phyloP scores from a whole-genome alignment of 2,113 vertebrate genomes.

The Ictalurus furcatus region DNA sequence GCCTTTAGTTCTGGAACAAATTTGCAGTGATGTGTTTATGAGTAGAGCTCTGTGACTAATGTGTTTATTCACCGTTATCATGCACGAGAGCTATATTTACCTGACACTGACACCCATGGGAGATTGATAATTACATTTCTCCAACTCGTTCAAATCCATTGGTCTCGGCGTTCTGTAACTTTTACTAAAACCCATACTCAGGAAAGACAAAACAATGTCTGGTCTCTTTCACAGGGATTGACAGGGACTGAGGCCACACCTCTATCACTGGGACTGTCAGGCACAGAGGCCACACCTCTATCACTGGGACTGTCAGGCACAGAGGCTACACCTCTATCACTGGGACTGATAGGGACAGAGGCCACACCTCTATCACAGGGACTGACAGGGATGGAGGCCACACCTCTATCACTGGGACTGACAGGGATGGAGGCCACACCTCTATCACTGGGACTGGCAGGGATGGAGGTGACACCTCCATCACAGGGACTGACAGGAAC shows the following conservation, averaged over 20 bases:
- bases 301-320: background rate
- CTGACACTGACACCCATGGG: conserved; percentile 1
- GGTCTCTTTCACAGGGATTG: background rate
- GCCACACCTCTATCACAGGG: background rate
- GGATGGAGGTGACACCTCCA: too few relatives aligned
- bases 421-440: background rate
- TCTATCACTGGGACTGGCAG: background rate
- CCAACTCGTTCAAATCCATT: conserved; percentile 4
- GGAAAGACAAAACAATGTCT: background rate
- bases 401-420: background rate
- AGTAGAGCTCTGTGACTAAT: conserved; percentile 16
- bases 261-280: background rate
- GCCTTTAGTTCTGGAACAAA: conserved; percentile 21
- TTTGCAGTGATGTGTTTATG: conserved; percentile 20
- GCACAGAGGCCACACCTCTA: background rate
- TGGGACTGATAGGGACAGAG: background rate
- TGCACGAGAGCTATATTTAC: conserved; percentile 9
- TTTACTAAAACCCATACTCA: background rate
- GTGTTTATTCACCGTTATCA: conserved; percentile 11
- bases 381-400: too few relatives aligned
- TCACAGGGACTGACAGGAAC: too few relatives aligned
- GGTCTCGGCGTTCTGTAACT: background rate
- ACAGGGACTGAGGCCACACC: background rate
- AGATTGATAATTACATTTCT: conserved; percentile 11
- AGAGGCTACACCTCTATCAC: background rate